These are phyloP conservation scores for Tachina fera DNA, from an alignment of 2,888 invertebrate genomes.

Conservation along the genomic window DNA sequence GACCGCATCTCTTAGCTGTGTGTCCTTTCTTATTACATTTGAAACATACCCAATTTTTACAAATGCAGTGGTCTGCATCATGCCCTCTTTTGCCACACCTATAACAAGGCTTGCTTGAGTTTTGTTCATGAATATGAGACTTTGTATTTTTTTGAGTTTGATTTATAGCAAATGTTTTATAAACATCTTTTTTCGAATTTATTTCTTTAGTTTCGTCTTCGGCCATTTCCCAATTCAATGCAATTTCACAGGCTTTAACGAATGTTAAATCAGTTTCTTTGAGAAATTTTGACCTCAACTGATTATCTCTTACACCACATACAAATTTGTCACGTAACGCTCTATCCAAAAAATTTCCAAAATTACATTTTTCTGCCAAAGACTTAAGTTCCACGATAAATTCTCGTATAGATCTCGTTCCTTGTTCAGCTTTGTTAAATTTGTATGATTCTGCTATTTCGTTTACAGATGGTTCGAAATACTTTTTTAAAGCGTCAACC, in stretches of 20 bases:
- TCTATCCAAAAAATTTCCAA: conserved; percentile 29
- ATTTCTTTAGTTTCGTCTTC: no score
- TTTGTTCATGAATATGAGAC: no score
- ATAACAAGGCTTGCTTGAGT: no score
- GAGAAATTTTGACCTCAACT: no score
- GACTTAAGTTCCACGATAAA: conserved; percentile 54
- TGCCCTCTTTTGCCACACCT: conserved; percentile 1
- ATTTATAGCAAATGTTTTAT: no score
- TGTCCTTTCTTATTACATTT: conserved; percentile 51
- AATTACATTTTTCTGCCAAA: conserved; percentile 53
- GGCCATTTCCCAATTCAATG: no score
- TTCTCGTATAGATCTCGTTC: conserved; percentile 41
- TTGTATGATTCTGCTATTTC: conserved; percentile 51
- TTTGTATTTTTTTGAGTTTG: no score
- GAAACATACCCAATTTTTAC: conserved; percentile 45
- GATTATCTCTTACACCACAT: conserved; percentile 21
- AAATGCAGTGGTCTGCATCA: neutral
- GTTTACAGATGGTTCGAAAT: conserved; percentile 48
- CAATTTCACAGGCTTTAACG: no score
- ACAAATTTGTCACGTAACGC: conserved; percentile 25
- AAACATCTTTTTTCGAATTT: no score
- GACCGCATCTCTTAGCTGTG: conserved; percentile 5
- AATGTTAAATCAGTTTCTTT: no score
- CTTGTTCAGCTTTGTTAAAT: conserved; percentile 57
- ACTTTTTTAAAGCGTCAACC: conserved; percentile 50